Evolutionary conservation across 1,140 invertebrate genomes (phyloP).

Genomic region (Procambarus clarkii): DNA sequence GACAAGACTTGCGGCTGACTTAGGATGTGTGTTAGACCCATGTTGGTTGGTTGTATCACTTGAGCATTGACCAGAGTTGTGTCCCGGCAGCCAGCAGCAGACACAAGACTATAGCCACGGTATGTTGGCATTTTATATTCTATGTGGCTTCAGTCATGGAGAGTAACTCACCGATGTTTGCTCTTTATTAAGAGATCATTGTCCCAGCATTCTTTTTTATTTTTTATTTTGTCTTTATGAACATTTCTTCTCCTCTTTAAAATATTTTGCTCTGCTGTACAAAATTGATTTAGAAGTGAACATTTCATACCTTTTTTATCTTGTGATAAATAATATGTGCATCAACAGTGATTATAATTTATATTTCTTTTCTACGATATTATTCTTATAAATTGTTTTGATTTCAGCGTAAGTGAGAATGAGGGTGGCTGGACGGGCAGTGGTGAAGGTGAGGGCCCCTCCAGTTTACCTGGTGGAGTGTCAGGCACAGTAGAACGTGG

Average conservation of each 20-base stretch:
- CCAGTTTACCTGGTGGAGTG: constrained; percentile 37
- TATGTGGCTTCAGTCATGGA: constrained; percentile 62
- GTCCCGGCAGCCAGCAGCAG: constrained; percentile 69
- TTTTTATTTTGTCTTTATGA: constrained; percentile 16
- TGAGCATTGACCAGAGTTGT: constrained; percentile 62
- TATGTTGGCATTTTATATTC: constrained; percentile 64
- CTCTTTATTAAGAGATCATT: constrained; percentile 27
- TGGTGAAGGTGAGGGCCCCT: constrained; percentile 57
- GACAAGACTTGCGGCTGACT: constrained; percentile 54
- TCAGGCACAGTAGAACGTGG: constrained; percentile 50
- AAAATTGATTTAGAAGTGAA: constrained; percentile 20
- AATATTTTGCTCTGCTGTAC: constrained; percentile 8
- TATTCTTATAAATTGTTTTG: constrained; percentile 20
- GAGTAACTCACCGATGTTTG: constrained; percentile 46
- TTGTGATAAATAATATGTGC: constrained; percentile 37
- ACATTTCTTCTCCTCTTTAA: constrained; percentile 11
- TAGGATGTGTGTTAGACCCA: constrained; percentile 50
- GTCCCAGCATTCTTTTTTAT: constrained; percentile 22
- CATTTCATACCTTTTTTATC: constrained; percentile 20
- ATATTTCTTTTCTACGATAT: not conserved
- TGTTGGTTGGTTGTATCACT: constrained; percentile 58
- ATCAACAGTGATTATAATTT: constrained; percentile 45
- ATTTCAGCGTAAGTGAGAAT: constrained; percentile 66
- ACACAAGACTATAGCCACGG: constrained; percentile 69
- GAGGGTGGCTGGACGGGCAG: constrained; percentile 62